Evolutionary conservation across 2,888 invertebrate genomes (phyloP), one percentile per base, ranked within the genome.

Genomic region (Ceriagrion tenellum): DNA sequence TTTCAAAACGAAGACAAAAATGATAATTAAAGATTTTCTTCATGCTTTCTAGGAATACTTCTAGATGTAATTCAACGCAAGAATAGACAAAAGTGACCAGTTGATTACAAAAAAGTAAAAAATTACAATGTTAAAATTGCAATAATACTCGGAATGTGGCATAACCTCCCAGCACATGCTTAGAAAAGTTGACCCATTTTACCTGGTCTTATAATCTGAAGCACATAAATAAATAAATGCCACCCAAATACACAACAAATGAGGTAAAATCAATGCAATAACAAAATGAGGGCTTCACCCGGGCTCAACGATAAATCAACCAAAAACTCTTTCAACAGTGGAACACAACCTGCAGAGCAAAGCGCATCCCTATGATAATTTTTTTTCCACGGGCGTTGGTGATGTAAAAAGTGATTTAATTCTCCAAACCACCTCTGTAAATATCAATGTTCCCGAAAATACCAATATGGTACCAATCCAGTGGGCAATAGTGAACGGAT

Each of bases 401-500:
- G 93, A 26, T n/a, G 18, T 55, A 40, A 93, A 93, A 18, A 69
- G 4, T 10, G 69, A 47, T 8, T 47, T 69, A 47, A 93, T 26
- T 69, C n/a, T 95, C 63, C 59, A 97, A 89, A 98, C 96, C 59
- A 98, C 96, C 96, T 99, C 99, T 0, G 99, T 98, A 96, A 99
- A 99, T 96, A 99, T 98, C 95, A 99, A 97, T 0, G 99, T 99
- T 8, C 99, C 99, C 2, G 98, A 97, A 97, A 99, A 99, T 0
- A 99, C 99, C 89, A 99, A 97, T 1, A 98, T 96, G 0, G 99
- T 99, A 12, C 99, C 99, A 81, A 98, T 96, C 99, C 99, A 99
- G 96, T 99, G 99, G 90, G 98, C 98, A 0, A 98, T 18, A 0
- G 99, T 99, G 96, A 99, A 99, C 0, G 99, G 98, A 97, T 99